Evolutionary conservation across 2,113 vertebrate genomes (phyloP).

Genomic region (Dryoscopus gambensis): DNA sequence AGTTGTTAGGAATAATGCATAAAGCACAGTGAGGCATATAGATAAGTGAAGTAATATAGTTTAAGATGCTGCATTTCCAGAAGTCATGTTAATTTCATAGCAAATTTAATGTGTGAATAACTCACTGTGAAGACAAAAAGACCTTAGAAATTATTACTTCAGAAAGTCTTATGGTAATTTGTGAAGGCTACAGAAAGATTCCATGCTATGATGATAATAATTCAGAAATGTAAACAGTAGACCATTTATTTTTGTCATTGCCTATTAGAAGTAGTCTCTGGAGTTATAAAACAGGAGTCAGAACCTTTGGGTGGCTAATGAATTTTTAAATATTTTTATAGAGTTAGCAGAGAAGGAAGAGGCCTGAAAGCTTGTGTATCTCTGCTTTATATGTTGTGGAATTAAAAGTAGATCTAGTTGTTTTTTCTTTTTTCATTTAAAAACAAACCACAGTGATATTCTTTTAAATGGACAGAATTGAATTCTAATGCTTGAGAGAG

Average conservation of each 20-base stretch:
- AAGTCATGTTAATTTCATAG: conserved; percentile 34
- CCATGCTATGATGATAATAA: not conserved
- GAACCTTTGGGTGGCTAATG: conserved; percentile 8
- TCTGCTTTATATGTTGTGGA: not conserved
- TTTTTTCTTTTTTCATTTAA: not conserved
- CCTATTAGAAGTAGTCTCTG: not conserved
- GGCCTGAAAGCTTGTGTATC: not conserved
- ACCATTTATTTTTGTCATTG: conserved; percentile 23
- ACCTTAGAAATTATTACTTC: conserved; percentile 7
- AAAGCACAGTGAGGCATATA: conserved; percentile 8
- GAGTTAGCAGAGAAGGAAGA: not conserved
- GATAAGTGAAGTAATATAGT: conserved; percentile 34
- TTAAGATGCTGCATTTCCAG: conserved; percentile 40
- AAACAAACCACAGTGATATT: not conserved
- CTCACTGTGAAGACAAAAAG: conserved; percentile 12
- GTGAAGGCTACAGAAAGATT: not conserved
- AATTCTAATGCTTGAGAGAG: not conserved
- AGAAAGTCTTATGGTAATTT: not conserved
- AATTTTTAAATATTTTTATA: conserved; percentile 30
- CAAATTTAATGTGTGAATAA: conserved; percentile 56
- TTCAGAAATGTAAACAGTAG: conserved; percentile 17
- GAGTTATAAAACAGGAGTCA: not conserved
- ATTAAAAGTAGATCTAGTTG: not conserved
- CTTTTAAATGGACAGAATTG: not conserved
- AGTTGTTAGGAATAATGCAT: conserved; percentile 48